Base-by-base conservation (phyloP, 2,797 vertebrate genomes). In the Tolypeutes matacus region DNA sequence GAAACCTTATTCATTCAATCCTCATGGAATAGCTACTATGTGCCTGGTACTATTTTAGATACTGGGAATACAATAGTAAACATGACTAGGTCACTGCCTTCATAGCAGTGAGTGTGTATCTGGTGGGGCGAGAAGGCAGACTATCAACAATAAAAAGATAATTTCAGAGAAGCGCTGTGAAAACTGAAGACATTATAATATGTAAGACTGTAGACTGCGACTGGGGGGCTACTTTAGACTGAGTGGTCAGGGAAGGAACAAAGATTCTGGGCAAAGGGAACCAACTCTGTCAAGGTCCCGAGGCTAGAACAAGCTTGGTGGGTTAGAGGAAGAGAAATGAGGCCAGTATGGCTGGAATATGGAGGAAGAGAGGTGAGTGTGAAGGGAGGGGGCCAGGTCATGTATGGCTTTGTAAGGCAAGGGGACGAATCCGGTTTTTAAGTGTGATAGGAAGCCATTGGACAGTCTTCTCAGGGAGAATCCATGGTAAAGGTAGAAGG, bases 111-210 rank as follows among this genome's bases (percentile, higher is more conserved):
- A 82, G 39, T 86, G 20, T 51, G 73, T 36, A 9, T 82, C 70
- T 92, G 15, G 17, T 53, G 60, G 34, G 58, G 69, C 7, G 25
- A 95, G 17, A n/a, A 95, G 23, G 12, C 34, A 77, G 62, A 81
- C 67, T 12, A 64, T 39, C 87, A 93, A 83, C 65, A 94, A 89
- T 49, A 29, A 85, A 76, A 62, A 95, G 51, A 36, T 46, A 46
- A 92, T 83, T 93, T 91, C 53, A 65, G 42, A 90, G 53, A 94
- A 94, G 65, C 31, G 53, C 72, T 67, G 3, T 83, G 39, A 76
- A 93, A 89, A 93, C 42, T 42, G 23, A 86, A 95, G 51, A 87
- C 42, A 86, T 77, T 53, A 76, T 75, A 85, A 65, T 25, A 80
- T 6, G 12, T 58, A 49, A 62, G 20, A 27, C 53, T 67, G 67